Evolutionary conservation across 2,888 invertebrate genomes (phyloP).

Genomic region (Drosophila gaucha): DNA sequence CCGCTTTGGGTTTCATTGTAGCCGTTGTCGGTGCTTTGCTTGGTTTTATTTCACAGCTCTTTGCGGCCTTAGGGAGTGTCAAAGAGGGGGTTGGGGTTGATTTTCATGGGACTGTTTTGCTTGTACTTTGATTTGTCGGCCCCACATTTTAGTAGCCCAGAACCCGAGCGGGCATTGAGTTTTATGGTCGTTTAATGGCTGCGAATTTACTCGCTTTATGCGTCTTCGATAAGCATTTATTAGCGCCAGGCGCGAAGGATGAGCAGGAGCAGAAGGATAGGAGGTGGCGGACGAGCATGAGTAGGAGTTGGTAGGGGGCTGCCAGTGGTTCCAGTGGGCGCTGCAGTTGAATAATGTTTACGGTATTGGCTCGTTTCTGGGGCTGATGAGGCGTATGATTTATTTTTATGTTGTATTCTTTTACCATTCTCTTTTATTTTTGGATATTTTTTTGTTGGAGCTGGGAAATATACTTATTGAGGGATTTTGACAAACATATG

Average conservation of each 20-base stretch:
- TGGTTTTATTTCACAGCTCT: constrained; percentile 75
- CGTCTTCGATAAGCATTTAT: constrained; percentile 81
- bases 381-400: constrained; percentile 78
- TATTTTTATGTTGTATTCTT: constrained; percentile 74
- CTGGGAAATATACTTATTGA: constrained; percentile 46
- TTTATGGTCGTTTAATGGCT: constrained; percentile 81
- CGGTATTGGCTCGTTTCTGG: constrained; percentile 70
- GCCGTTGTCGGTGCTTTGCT: constrained; percentile 65
- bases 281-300: background rate
- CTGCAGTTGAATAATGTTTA: constrained; percentile 59
- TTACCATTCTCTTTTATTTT: constrained; percentile 20
- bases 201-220: constrained; percentile 82
- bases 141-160: constrained; percentile 53
- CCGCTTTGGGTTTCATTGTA: constrained; percentile 78
- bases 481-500: constrained; percentile 53
- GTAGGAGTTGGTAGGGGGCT: background rate
- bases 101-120: constrained; percentile 48
- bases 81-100: constrained; percentile 12
- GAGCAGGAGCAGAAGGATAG: background rate
- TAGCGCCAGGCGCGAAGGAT: constrained; percentile 63
- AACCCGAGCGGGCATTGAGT: constrained; percentile 64
- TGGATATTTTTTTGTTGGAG: constrained; percentile 1
- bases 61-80: constrained; percentile 56
- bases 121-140: constrained; percentile 78
- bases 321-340: background rate